Evolutionary conservation across 1,140 invertebrate genomes (phyloP), one percentile per base, ranked within the genome.

Genomic region (Protaetia brevitarsis): DNA sequence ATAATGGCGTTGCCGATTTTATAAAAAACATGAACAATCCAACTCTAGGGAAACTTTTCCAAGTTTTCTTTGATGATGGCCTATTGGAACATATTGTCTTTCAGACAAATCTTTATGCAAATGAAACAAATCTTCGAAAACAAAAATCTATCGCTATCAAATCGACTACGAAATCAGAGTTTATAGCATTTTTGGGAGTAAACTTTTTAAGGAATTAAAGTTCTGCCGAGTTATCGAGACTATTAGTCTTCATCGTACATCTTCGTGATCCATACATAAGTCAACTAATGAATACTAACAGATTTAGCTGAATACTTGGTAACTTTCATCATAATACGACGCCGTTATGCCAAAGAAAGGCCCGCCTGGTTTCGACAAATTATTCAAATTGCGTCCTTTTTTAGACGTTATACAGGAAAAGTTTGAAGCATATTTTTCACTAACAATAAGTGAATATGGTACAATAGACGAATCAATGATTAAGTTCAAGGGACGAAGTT

Each of bases 381-480:
- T 79, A 13, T 79, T 77, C 65, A 79, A 79, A 75, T 66, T 79
- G 34, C 63, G 73, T 31, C 76, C 74, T 36, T 62, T 76, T 26
- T 66, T 79, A 58, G 63, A 66, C 37, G 69, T 68, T 57, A 63
- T 79, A 3, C 69, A 59, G 70, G 21, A 69, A 65, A 51, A 51
- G 10, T 51, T 51, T 51, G 6, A 5, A 19, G 21, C 10, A 6
- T 6, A 19, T 51, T 64, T 69, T 68, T 66, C 37, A 23, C 73
- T 73, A 68, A 68, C 71, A 56, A 61, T n/a, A n/a, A n/a, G n/a
- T n/a, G n/a, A 36, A 16, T 62, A 77, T 62, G 68, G 75, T 16
- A 10, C 64, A 8, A 57, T 77, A 63, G 76, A 78, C 71, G 77
- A 78, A 64, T 76, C 73, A 28, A 78, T 79, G 72, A 71, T 79